Percentiles rank a stretch among this genome's conserved stretches.
Evolutionary conservation across 2,888 invertebrate genomes (phyloP).

Genomic region (Mythimna loreyi): DNA sequence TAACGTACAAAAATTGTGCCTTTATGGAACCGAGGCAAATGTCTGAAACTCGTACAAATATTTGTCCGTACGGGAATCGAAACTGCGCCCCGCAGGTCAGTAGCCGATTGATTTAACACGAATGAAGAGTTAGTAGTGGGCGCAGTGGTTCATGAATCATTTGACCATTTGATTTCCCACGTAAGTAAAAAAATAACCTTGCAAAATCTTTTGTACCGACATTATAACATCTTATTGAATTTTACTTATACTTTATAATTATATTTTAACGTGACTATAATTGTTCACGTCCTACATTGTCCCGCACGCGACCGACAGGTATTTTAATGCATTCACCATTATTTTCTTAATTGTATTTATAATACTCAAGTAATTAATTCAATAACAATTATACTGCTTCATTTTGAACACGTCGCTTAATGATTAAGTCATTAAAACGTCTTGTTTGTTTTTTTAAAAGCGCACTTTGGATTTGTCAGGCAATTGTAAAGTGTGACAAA

Average conservation of each 20-base stretch:
- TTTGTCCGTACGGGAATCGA: too few species aligned
- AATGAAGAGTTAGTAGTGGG: too few species aligned
- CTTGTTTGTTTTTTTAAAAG: conserved; percentile 12
- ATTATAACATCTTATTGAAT: conserved; percentile 15
- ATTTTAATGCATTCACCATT: conserved; percentile 61
- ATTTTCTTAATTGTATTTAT: conserved; percentile 48
- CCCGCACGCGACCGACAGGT: conserved; percentile 65
- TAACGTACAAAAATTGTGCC: too few species aligned
- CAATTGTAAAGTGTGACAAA: not conserved
- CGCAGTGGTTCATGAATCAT: too few species aligned
- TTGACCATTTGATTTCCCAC: too few species aligned
- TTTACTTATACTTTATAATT: conserved; percentile 35
- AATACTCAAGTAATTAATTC: conserved; percentile 48
- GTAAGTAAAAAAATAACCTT: not conserved
- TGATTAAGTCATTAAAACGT: conserved; percentile 15
- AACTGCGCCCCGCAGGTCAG: too few species aligned
- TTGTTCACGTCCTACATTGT: conserved; percentile 64
- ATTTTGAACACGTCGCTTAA: conserved; percentile 32
- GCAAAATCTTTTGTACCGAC: not conserved
- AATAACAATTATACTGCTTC: conserved; percentile 31
- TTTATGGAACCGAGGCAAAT: too few species aligned
- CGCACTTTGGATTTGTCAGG: conserved; percentile 12
- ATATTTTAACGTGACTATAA: conserved; percentile 59
- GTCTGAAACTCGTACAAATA: too few species aligned
- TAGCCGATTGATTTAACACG: too few species aligned